Conservation (phyloP, 2,888 invertebrate species). For the Julus scandinavius region DNA sequence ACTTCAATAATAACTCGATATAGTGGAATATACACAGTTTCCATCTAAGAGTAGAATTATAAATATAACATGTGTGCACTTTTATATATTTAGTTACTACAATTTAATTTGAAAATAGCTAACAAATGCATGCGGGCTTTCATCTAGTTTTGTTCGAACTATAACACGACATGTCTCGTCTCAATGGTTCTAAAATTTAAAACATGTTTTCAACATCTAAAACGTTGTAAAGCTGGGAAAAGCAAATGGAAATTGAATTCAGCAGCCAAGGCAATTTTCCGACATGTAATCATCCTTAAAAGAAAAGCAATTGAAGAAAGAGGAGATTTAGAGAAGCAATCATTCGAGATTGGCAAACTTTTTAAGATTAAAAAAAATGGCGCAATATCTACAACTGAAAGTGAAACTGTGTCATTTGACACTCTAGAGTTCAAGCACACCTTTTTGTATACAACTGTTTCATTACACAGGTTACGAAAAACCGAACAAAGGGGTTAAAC, state of each 20-base stretch:
- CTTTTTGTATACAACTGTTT: background rate
- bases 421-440: background rate
- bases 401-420: background rate
- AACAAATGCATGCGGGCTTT: too few relatives aligned
- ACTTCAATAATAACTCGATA: too few relatives aligned
- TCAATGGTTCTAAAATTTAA: background rate
- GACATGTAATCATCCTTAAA: constrained; percentile 1
- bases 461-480: background rate
- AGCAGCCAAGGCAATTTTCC: background rate
- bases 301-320: background rate
- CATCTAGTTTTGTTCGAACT: too few relatives aligned
- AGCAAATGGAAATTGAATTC: background rate
- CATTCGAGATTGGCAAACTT: background rate
- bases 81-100: too few relatives aligned
- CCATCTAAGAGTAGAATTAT: too few relatives aligned
- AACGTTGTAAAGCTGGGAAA: background rate
- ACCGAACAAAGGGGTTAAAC: background rate
- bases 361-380: background rate
- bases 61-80: too few relatives aligned
- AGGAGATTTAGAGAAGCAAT: background rate
- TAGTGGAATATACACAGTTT: too few relatives aligned
- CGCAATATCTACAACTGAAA: background rate
- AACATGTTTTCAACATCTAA: background rate
- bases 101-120: too few relatives aligned
- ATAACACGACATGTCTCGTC: too few relatives aligned